phyloP scores from a whole-genome alignment of 1,140 invertebrate genomes.

The Phortica variegata region DNA sequence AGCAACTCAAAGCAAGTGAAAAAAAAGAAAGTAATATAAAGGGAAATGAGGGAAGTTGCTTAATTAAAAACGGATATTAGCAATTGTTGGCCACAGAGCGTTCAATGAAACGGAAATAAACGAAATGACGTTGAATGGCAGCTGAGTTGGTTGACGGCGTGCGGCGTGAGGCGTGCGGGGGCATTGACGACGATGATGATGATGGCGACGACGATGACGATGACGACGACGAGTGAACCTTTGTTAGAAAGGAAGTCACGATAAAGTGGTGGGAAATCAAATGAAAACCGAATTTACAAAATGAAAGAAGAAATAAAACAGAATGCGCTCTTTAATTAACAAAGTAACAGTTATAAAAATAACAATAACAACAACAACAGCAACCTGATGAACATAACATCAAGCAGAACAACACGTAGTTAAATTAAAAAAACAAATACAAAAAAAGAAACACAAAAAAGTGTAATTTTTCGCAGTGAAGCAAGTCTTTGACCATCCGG shows the following conservation, averaged over 20 bases:
- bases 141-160: neutral
- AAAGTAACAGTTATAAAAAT: too few relatives aligned
- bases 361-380: too few relatives aligned
- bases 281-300: slow-evolving; percentile 4
- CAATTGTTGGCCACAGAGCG: slow-evolving; percentile 39
- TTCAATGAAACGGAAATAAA: slow-evolving; percentile 47
- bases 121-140: slow-evolving; percentile 39
- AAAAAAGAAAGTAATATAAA: slow-evolving; percentile 6
- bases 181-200: slow-evolving; percentile 8
- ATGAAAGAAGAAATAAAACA: neutral
- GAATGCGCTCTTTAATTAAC: slow-evolving; percentile 2
- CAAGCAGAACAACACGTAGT: too few relatives aligned
- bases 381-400: too few relatives aligned
- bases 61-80: slow-evolving; percentile 55
- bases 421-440: too few relatives aligned
- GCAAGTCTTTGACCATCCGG: too few relatives aligned
- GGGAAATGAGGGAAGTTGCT: slow-evolving; percentile 35
- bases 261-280: slow-evolving; percentile 46
- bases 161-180: neutral
- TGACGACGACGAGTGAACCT: too few relatives aligned
- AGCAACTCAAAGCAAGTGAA: neutral
- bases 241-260: slow-evolving; percentile 31
- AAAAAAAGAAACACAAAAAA: too few relatives aligned
- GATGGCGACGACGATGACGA: too few relatives aligned
- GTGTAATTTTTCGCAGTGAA: too few relatives aligned